Percentiles rank a stretch among this genome's conserved stretches.
phyloP scores from a whole-genome alignment of 1,140 invertebrate genomes.

The Neocloeon triangulifer region DNA sequence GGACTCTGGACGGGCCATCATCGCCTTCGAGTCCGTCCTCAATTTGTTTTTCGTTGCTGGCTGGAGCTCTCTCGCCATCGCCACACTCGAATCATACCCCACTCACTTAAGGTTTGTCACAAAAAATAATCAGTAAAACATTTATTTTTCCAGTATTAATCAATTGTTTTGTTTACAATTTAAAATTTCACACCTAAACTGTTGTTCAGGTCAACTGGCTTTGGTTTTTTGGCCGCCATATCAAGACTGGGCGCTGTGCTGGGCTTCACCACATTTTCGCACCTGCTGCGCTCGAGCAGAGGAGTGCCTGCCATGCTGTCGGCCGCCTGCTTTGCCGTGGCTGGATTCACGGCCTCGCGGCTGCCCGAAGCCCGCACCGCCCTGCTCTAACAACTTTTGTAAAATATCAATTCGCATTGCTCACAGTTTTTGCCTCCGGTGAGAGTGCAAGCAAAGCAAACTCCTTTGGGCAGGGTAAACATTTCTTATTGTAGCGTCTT shows the following conservation, averaged over 20 bases:
- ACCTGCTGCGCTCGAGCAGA: slow-evolving; percentile 19
- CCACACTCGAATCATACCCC: slow-evolving; percentile 23
- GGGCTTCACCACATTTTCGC: slow-evolving; percentile 21
- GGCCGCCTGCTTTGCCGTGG: slow-evolving; percentile 17
- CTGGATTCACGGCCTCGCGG: slow-evolving; percentile 17
- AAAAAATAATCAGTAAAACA: too few relatives aligned
- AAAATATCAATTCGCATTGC: too few relatives aligned
- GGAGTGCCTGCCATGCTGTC: slow-evolving; percentile 23
- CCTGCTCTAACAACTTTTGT: too few relatives aligned
- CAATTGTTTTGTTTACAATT: neutral
- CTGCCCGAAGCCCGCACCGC: slow-evolving; percentile 19
- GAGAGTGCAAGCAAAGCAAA: too few relatives aligned
- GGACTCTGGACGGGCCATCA: slow-evolving; percentile 14
- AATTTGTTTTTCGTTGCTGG: slow-evolving; percentile 22
- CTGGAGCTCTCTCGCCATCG: slow-evolving; percentile 24
- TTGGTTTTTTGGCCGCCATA: slow-evolving; percentile 19
- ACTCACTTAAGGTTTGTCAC: slow-evolving; percentile 21
- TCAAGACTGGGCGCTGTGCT: slow-evolving; percentile 21
- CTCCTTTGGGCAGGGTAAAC: too few relatives aligned
- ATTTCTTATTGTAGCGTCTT: too few relatives aligned
- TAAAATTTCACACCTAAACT: slow-evolving; percentile 3
- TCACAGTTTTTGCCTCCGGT: too few relatives aligned
- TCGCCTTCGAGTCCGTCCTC: slow-evolving; percentile 19
- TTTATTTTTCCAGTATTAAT: too few relatives aligned
- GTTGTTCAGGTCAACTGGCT: slow-evolving; percentile 20